These are phyloP conservation scores for Sussaba pulchella DNA, from an alignment of 2,888 invertebrate genomes.

Conservation along the genomic window DNA sequence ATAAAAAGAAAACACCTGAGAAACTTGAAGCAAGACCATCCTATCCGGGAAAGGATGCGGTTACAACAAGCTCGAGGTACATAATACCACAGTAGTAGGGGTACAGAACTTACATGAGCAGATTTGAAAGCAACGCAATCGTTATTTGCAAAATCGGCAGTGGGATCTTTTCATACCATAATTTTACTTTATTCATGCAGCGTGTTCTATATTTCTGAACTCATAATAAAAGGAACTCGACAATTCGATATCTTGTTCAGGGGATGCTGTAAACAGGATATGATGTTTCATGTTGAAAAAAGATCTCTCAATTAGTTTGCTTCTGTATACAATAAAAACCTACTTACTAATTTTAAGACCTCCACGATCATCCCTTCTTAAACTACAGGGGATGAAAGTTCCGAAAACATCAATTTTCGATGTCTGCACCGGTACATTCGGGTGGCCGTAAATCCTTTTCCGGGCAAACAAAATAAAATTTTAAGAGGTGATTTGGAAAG, in stretches of 20 bases:
- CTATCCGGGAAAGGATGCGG: slow-evolving; percentile 37
- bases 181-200: slow-evolving; percentile 33
- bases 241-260: slow-evolving; percentile 26
- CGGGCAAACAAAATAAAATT: too few species aligned
- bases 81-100: slow-evolving; percentile 25
- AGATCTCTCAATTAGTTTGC: background rate
- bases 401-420: too few species aligned
- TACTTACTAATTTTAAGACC: too few species aligned
- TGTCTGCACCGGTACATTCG: too few species aligned
- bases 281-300: background rate
- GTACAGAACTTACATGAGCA: background rate
- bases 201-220: slow-evolving; percentile 22
- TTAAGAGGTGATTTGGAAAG: too few species aligned
- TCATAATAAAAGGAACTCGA: slow-evolving; percentile 38
- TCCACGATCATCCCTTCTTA: too few species aligned
- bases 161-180: slow-evolving; percentile 48
- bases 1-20: slow-evolving; percentile 31
- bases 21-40: slow-evolving; percentile 40
- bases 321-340: too few species aligned
- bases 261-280: slow-evolving; percentile 3
- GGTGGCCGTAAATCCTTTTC: too few species aligned
- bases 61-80: slow-evolving; percentile 27
- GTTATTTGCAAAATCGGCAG: slow-evolving; percentile 56
- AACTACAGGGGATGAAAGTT: too few species aligned
- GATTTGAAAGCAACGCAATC: slow-evolving; percentile 42